A percentile compares a stretch with the other conserved stretches of the same genome.
Conservation (phyloP, 2,888 invertebrate genomes). For the Adelognathus sp. region DNA sequence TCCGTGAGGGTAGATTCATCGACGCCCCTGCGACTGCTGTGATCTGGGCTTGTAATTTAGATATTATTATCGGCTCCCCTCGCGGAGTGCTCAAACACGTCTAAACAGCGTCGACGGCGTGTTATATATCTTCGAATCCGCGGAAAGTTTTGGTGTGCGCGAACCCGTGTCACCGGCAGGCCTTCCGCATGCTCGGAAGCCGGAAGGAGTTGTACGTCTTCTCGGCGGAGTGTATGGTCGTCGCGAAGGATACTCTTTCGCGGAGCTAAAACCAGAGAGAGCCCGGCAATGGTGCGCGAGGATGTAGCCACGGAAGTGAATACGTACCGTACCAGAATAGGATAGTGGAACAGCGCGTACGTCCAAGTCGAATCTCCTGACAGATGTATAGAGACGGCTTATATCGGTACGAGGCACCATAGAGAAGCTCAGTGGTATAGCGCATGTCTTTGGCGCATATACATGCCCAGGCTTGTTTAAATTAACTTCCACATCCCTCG, state of each 20-base stretch:
- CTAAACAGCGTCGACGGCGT: not conserved
- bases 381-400: constrained; percentile 5
- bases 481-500: constrained; percentile 56
- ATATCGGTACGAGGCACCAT: not conserved
- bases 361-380: constrained; percentile 18
- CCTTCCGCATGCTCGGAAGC: not conserved
- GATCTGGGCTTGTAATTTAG: not conserved
- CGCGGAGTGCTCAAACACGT: not conserved
- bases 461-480: constrained; percentile 30
- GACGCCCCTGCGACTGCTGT: not conserved
- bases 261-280: not conserved
- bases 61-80: not conserved
- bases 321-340: not conserved
- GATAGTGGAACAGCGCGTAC: constrained; percentile 15
- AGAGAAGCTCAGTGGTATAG: not conserved
- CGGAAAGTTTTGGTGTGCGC: not conserved
- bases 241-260: not conserved
- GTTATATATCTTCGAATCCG: not conserved
- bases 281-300: not conserved
- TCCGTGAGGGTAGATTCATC: too few species aligned
- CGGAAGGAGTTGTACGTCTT: not conserved
- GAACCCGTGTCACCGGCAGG: not conserved
- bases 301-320: not conserved
- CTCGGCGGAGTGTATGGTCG: not conserved
- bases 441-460: constrained; percentile 32